Evolutionary conservation across 2,888 invertebrate species (phyloP).

Genomic region (Drosophila anomelani): DNA sequence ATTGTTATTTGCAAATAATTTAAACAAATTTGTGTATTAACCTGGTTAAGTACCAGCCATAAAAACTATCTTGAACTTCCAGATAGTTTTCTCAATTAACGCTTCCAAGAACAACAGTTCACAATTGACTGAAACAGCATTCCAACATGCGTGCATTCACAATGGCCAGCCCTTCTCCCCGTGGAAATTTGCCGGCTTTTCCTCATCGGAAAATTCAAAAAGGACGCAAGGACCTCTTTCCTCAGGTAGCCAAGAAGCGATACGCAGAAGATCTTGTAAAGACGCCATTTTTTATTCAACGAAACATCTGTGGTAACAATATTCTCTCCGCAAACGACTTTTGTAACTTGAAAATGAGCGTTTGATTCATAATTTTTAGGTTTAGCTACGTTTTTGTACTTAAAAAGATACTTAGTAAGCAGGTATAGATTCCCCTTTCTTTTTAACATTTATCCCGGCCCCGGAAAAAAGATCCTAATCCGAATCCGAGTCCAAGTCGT

Average conservation of each 20-base stretch:
- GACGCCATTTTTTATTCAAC: slow-evolving; percentile 70
- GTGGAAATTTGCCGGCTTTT: slow-evolving; percentile 11
- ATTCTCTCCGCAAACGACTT: slow-evolving; percentile 9
- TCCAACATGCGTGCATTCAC: neutral
- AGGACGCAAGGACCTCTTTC: slow-evolving; percentile 3
- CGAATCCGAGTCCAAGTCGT: slow-evolving; percentile 64
- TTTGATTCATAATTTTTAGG: slow-evolving; percentile 29
- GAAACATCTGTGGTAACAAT: slow-evolving; percentile 49
- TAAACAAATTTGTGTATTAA: too few species aligned
- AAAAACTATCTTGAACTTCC: neutral
- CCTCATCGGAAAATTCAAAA: neutral
- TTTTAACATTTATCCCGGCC: slow-evolving; percentile 24
- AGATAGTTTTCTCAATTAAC: neutral
- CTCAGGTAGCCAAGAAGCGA: slow-evolving; percentile 28
- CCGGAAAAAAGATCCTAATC: slow-evolving; percentile 42
- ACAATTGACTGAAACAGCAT: neutral
- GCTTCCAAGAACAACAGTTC: neutral
- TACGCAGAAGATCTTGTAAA: slow-evolving; percentile 18
- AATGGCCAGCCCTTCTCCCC: too few species aligned
- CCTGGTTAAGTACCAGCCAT: too few species aligned
- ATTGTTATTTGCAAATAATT: too few species aligned
- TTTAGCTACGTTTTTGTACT: slow-evolving; percentile 34
- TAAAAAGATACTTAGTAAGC: slow-evolving; percentile 19
- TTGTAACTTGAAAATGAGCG: slow-evolving; percentile 30
- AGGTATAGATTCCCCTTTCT: slow-evolving; percentile 10